phyloP scores from a whole-genome alignment of 2,113 vertebrate species.

The Otus sunia region DNA sequence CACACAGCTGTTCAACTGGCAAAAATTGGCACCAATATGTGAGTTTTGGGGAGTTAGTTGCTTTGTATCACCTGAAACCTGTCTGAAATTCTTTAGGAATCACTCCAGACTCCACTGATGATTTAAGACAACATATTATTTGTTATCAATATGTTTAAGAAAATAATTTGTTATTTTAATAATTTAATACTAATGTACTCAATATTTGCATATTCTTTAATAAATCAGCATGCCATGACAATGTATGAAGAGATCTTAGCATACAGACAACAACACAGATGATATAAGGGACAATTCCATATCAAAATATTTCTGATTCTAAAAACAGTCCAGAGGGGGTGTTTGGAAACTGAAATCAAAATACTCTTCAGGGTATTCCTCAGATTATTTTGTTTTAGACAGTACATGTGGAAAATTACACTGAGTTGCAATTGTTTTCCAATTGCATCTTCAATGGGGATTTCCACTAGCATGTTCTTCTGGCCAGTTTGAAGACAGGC shows the following conservation, averaged over 20 bases:
- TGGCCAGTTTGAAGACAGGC: neutral
- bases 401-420: neutral
- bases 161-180: neutral
- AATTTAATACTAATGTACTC: neutral
- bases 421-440: neutral
- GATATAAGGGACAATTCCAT: neutral
- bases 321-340: accelerated
- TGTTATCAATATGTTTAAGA: neutral
- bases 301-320: neutral
- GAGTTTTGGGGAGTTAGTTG: neutral
- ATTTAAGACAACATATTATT: neutral
- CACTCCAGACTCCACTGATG: no score
- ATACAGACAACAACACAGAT: neutral
- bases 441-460: neutral
- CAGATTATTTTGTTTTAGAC: neutral
- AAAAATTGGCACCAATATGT: neutral
- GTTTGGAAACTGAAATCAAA: neutral
- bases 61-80: neutral
- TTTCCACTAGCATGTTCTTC: neutral
- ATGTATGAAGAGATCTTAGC: neutral
- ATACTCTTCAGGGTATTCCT: neutral
- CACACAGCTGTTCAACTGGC: neutral
- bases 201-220: neutral
- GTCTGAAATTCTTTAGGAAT: neutral
- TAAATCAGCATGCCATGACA: neutral